phyloP scores from a whole-genome alignment of 2,888 invertebrate genomes.

The Ophraella communa region DNA sequence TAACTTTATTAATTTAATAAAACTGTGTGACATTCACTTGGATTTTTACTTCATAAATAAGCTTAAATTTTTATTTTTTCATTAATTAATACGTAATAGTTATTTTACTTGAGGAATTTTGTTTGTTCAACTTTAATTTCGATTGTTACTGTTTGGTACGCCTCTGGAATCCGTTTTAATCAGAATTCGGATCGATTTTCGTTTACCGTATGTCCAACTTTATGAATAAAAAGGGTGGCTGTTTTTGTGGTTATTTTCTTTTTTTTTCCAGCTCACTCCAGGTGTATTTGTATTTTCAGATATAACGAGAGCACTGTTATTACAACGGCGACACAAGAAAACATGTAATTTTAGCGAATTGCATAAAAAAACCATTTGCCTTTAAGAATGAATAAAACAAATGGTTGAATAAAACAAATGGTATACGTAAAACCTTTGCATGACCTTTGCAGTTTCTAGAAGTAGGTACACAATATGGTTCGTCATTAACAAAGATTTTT shows the following conservation, averaged over 20 bases:
- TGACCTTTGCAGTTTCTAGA: too few species aligned
- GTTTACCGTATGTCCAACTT: constrained; percentile 2
- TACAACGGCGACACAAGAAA: not conserved
- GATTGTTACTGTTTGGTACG: not conserved
- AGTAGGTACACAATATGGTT: too few species aligned
- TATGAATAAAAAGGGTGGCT: constrained; percentile 24
- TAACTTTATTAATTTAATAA: too few species aligned
- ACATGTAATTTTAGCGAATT: not conserved
- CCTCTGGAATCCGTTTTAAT: not conserved
- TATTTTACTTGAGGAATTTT: too few species aligned
- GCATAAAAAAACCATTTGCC: not conserved
- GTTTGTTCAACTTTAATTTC: too few species aligned
- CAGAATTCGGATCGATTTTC: not conserved
- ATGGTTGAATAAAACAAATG: too few species aligned
- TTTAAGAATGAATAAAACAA: not conserved
- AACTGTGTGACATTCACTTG: too few species aligned
- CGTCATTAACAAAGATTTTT: too few species aligned
- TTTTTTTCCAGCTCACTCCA: constrained; percentile 37
- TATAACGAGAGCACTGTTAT: not conserved
- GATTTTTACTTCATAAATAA: too few species aligned
- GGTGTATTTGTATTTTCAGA: constrained; percentile 27
- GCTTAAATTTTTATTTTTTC: too few species aligned
- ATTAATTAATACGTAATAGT: too few species aligned
- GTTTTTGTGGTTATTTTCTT: constrained; percentile 14
- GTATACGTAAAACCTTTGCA: too few species aligned